These are phyloP conservation scores for Lithobates sylvaticus DNA, from an alignment of 2,797 vertebrate genomes.

Conservation along the genomic window DNA sequence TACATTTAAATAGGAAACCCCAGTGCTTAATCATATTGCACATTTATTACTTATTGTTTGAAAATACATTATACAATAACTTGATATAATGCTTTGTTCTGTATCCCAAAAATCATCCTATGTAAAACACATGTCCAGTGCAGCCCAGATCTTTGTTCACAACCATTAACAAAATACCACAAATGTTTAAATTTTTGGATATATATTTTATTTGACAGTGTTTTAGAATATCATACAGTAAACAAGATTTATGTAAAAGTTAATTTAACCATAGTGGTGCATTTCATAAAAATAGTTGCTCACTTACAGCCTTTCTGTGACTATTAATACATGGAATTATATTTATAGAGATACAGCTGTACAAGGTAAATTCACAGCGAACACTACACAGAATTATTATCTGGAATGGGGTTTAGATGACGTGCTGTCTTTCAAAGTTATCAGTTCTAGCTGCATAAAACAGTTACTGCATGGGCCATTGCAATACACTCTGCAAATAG, in stretches of 20 bases:
- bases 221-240: conserved; percentile 99
- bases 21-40: too few species aligned
- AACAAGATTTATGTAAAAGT: conserved; percentile 99
- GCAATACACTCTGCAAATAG: conserved; percentile 85
- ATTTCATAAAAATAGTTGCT: conserved; percentile 99
- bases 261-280: conserved; percentile 99
- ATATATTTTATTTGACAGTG: conserved; percentile 95
- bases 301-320: conserved; percentile 97
- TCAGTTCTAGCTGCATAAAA: conserved; percentile 88
- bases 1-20: too few species aligned
- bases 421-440: conserved; percentile 90
- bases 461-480: conserved; percentile 83
- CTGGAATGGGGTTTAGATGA: conserved; percentile 87
- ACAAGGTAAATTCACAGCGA: conserved; percentile 97
- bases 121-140: not conserved
- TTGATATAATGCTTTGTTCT: not conserved
- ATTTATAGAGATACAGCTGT: conserved; percentile 98
- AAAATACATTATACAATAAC: not conserved
- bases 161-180: conserved; percentile 7
- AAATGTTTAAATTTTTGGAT: conserved; percentile 74
- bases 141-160: not conserved
- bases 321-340: conserved; percentile 96
- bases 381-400: conserved; percentile 96
- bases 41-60: too few species aligned
- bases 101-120: too few species aligned